A percentile compares a stretch with the other conserved stretches of the same genome.
Evolutionary conservation across 2,113 vertebrate genomes (phyloP).

Genomic region (Cryptotis parvus): DNA sequence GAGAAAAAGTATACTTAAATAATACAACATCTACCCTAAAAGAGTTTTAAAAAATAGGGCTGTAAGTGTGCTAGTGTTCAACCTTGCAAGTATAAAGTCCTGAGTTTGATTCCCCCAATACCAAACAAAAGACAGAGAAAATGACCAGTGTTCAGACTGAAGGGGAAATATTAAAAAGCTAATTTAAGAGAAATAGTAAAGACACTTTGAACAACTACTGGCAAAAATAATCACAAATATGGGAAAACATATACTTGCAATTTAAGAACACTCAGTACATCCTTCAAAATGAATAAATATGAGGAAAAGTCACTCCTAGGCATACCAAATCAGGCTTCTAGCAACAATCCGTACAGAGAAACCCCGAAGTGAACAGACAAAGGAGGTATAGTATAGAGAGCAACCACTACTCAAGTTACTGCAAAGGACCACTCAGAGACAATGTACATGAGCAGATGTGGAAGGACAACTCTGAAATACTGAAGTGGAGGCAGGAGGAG

Average conservation of each 20-base stretch:
- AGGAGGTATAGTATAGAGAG: neutral
- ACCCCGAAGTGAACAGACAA: neutral
- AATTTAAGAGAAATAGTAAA: neutral
- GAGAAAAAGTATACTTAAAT: too few relatives aligned
- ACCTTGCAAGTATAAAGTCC: too few relatives aligned
- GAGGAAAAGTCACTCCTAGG: neutral
- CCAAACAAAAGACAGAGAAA: too few relatives aligned
- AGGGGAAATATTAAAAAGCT: slow-evolving; percentile 13
- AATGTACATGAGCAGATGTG: neutral
- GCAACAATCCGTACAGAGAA: slow-evolving; percentile 40
- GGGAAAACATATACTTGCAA: neutral
- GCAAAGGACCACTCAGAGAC: slow-evolving; percentile 19
- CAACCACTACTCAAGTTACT: slow-evolving; percentile 25
- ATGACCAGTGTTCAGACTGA: neutral
- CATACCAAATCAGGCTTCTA: neutral
- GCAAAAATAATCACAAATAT: neutral
- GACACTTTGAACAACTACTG: neutral
- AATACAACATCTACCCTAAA: too few relatives aligned
- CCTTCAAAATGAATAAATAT: neutral
- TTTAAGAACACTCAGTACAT: neutral
- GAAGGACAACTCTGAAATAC: neutral
- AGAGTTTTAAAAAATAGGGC: too few relatives aligned
- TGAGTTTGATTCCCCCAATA: too few relatives aligned
- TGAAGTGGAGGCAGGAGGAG: neutral
- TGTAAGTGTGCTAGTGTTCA: too few relatives aligned